These are phyloP conservation scores for Platygyra sinensis DNA, from an alignment of 64 coral and sea anemone genomes.

Conservation along the genomic window DNA sequence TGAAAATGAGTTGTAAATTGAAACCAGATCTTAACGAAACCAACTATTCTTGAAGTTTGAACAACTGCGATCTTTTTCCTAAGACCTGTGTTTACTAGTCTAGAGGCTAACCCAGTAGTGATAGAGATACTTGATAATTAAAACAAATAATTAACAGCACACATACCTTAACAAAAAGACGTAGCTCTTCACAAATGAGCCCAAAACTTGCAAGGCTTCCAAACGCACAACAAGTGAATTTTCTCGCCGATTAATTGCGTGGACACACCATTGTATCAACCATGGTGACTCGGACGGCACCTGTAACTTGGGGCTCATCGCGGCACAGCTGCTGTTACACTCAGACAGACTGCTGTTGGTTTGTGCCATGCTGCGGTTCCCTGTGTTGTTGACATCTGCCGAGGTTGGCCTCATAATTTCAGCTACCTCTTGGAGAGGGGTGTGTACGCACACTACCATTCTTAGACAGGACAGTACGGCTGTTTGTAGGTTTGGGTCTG, in stretches of 20 bases:
- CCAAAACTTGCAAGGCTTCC: constrained; percentile 82
- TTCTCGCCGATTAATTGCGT: not conserved
- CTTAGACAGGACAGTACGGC: constrained; percentile 74
- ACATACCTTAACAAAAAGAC: constrained; percentile 71
- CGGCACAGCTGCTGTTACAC: not conserved
- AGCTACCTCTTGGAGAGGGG: constrained; percentile 83
- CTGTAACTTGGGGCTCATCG: not conserved
- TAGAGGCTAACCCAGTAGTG: too few species aligned
- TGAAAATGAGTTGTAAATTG: too few species aligned
- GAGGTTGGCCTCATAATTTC: constrained; percentile 65
- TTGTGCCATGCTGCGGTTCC: not conserved
- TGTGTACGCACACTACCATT: constrained; percentile 88
- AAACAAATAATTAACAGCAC: not conserved
- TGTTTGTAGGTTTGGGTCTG: constrained; percentile 81
- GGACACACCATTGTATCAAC: constrained; percentile 55
- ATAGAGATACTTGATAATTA: not conserved
- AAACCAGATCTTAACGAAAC: too few species aligned
- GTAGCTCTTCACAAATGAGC: constrained; percentile 89
- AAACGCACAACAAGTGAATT: constrained; percentile 71
- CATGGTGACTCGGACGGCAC: constrained; percentile 48
- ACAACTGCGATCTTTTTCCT: too few species aligned
- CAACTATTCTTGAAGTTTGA: too few species aligned
- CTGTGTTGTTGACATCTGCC: not conserved
- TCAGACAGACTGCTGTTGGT: not conserved
- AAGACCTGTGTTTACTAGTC: too few species aligned